phyloP scores from a whole-genome alignment of 1,140 invertebrate species.

The Ephestia elutella region DNA sequence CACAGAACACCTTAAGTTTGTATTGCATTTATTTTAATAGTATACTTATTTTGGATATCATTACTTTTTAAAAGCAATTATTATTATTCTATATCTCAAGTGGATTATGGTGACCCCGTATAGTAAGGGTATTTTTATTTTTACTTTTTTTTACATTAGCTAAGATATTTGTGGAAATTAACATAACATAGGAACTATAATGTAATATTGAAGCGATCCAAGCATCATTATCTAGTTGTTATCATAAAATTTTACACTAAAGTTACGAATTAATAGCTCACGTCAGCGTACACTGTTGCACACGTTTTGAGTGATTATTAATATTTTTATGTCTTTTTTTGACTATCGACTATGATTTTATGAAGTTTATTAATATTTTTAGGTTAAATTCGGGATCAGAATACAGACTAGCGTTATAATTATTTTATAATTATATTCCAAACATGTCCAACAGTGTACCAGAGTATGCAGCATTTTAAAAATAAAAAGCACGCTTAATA shows the following conservation, averaged over 20 bases:
- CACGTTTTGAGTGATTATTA: background rate
- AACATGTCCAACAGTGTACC: slow-evolving; percentile 15
- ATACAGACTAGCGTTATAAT: background rate
- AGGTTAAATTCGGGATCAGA: slow-evolving; percentile 4
- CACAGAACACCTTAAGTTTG: no score
- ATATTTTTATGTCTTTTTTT: background rate
- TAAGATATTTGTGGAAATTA: background rate
- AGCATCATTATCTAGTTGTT: slow-evolving; percentile 10
- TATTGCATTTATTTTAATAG: no score
- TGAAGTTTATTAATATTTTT: background rate
- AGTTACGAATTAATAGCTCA: slow-evolving; percentile 1
- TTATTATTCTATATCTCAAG: no score
- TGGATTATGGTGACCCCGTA: no score
- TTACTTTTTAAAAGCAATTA: no score
- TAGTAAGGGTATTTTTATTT: no score
- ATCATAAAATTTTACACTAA: background rate
- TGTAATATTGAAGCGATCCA: slow-evolving; percentile 18
- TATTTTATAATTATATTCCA: background rate
- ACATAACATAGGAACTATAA: slow-evolving; percentile 21
- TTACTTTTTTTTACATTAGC: no score
- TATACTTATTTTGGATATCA: no score
- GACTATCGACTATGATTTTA: background rate
- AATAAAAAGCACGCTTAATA: slow-evolving; percentile 56
- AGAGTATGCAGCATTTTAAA: slow-evolving; percentile 28
- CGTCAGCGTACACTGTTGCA: background rate